Evolutionary conservation across 2,113 vertebrate species (phyloP).

Genomic region (Chionodraco myersi): DNA sequence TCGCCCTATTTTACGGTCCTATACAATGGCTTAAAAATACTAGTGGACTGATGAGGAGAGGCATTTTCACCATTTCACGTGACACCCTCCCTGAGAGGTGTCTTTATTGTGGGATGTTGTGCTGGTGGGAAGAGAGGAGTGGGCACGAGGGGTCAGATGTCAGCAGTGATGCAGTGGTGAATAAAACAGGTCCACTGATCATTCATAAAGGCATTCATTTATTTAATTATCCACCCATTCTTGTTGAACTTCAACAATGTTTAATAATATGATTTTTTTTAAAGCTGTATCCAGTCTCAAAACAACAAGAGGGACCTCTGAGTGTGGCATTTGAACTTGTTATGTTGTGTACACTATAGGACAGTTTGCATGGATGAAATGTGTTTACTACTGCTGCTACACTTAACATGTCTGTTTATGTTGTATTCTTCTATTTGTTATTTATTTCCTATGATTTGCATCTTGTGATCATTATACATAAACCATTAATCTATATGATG

Average conservation of each 20-base stretch:
- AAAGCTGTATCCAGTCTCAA: conserved; percentile 1
- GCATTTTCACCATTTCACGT: conserved; percentile 50
- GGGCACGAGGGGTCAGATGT: conserved; percentile 50
- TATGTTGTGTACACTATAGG: neutral
- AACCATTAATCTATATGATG: neutral
- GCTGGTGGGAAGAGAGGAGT: neutral
- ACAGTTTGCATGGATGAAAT: neutral
- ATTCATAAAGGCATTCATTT: neutral
- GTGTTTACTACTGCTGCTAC: neutral
- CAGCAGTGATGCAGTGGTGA: conserved; percentile 24
- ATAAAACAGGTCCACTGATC: neutral
- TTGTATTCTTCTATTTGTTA: neutral
- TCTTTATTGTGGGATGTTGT: conserved; percentile 50
- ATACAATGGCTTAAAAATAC: conserved; percentile 80
- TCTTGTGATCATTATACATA: neutral
- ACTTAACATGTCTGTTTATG: neutral
- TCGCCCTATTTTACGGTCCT: conserved; percentile 78
- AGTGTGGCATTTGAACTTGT: neutral
- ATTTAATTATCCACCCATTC: neutral
- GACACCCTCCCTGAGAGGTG: conserved; percentile 41
- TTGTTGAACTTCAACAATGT: neutral
- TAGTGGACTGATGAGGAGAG: conserved; percentile 51
- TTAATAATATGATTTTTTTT: neutral
- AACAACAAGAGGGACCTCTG: neutral
- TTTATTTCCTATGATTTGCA: neutral